A percentile compares a stretch with the other conserved stretches of the same genome.
These are phyloP conservation scores for Azorinus chamasolen DNA, from an alignment of 2,888 invertebrate genomes.

Conservation along the genomic window DNA sequence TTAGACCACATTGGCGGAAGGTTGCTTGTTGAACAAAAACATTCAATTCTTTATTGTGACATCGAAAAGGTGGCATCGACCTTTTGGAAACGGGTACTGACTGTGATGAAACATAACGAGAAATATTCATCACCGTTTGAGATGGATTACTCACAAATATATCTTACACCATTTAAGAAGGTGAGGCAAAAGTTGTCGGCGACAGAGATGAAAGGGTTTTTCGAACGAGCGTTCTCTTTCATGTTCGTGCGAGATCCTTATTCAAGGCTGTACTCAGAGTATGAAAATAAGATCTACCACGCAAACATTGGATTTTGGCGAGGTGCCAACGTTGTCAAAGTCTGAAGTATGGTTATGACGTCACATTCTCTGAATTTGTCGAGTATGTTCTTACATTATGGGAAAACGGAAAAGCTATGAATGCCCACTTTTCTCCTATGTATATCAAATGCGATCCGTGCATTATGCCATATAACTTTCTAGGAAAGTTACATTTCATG, in stretches of 20 bases:
- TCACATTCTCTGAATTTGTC: slow-evolving; percentile 74
- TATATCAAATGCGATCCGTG: slow-evolving; percentile 69
- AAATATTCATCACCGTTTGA: slow-evolving; percentile 41
- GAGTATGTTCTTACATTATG: slow-evolving; percentile 61
- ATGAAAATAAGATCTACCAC: slow-evolving; percentile 74
- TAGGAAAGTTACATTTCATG: slow-evolving; percentile 69
- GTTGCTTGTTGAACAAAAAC: slow-evolving; percentile 19
- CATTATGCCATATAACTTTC: slow-evolving; percentile 63
- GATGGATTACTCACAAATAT: not conserved
- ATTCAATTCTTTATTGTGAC: slow-evolving; percentile 43
- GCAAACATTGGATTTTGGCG: slow-evolving; percentile 71
- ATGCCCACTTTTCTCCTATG: slow-evolving; percentile 71
- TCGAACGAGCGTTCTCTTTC: slow-evolving; percentile 50
- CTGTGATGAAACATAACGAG: slow-evolving; percentile 18
- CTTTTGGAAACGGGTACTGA: slow-evolving; percentile 56
- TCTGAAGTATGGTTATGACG: slow-evolving; percentile 70
- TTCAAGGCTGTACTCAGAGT: slow-evolving; percentile 71
- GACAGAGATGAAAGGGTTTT: not conserved
- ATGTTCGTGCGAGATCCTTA: slow-evolving; percentile 77
- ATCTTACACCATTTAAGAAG: not conserved
- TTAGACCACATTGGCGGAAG: slow-evolving; percentile 22
- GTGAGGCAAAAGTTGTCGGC: not conserved
- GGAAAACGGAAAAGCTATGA: slow-evolving; percentile 29
- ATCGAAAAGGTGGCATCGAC: slow-evolving; percentile 57
- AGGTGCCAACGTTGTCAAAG: slow-evolving; percentile 60